These are phyloP conservation scores for Anagrus nilaparvatae DNA, from an alignment of 1,140 invertebrate genomes.

Conservation along the genomic window DNA sequence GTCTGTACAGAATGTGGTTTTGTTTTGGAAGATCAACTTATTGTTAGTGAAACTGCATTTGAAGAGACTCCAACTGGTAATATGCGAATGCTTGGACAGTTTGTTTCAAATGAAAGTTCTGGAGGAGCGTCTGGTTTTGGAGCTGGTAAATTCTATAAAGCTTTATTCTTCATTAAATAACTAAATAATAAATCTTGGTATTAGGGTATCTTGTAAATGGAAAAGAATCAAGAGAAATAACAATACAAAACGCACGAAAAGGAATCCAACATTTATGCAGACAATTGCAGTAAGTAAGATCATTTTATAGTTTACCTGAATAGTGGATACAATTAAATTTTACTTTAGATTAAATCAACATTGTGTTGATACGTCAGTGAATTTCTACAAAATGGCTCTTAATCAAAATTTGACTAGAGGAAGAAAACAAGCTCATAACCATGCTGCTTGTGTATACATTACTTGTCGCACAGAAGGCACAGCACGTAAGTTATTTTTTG, in stretches of 20 bases:
- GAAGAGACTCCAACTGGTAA: conserved; percentile 86
- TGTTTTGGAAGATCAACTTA: conserved; percentile 91
- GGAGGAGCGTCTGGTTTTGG: conserved; percentile 70
- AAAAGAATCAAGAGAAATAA: conserved; percentile 83
- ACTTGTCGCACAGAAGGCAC: conserved; percentile 91
- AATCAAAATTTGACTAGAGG: conserved; percentile 80
- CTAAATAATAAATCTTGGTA: conserved; percentile 18
- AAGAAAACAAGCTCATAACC: conserved; percentile 79
- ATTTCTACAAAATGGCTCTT: conserved; percentile 97
- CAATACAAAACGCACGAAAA: conserved; percentile 75
- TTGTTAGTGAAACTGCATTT: conserved; percentile 94
- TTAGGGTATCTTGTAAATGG: conserved; percentile 69
- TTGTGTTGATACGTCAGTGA: conserved; percentile 85
- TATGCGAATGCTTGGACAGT: conserved; percentile 80
- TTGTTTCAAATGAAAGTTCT: conserved; percentile 80
- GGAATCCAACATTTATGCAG: conserved; percentile 70
- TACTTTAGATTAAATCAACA: conserved; percentile 67
- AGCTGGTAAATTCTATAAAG: conserved; percentile 40
- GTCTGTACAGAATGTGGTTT: conserved; percentile 94
- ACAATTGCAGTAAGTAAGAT: conserved; percentile 49
- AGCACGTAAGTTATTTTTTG: conserved; percentile 69
- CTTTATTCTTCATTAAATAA: not conserved
- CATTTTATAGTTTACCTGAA: not conserved
- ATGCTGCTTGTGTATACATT: conserved; percentile 96
- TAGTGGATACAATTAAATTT: conserved; percentile 4